Evolutionary conservation across 2,113 vertebrate species (phyloP).

Genomic region (Lepisosteus oculatus): DNA sequence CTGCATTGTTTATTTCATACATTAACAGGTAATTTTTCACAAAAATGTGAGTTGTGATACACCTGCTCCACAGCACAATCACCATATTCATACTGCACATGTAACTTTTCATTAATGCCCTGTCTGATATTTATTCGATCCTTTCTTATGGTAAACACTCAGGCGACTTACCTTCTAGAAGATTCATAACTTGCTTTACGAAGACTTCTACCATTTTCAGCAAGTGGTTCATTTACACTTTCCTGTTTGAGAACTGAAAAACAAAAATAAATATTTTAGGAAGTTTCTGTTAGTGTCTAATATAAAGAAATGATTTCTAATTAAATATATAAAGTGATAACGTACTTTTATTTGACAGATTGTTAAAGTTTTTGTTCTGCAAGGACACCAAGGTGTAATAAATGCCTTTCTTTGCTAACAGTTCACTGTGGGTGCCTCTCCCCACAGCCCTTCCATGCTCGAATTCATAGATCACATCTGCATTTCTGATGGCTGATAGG

Average conservation of each 20-base stretch:
- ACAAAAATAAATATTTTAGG: background rate
- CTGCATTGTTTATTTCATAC: background rate
- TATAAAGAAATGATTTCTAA: background rate
- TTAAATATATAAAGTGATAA: background rate
- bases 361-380: constrained; percentile 51
- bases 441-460: constrained; percentile 66
- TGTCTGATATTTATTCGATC: too few species aligned
- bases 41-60: background rate
- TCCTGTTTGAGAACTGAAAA: constrained; percentile 34
- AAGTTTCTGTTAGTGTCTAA: background rate
- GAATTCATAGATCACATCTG: constrained; percentile 71
- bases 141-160: background rate
- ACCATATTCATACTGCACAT: too few species aligned
- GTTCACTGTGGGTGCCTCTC: constrained; percentile 60
- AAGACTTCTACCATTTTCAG: constrained; percentile 35
- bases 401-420: constrained; percentile 62
- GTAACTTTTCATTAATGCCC: too few species aligned
- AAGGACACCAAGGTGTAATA: constrained; percentile 72
- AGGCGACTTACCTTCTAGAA: constrained; percentile 47
- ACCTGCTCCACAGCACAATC: too few species aligned
- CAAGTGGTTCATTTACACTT: constrained; percentile 27
- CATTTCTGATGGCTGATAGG: constrained; percentile 68
- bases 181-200: constrained; percentile 41
- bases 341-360: constrained; percentile 34
- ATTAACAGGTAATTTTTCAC: background rate